Base-by-base conservation (phyloP, 1,140 invertebrate species). In the Lineus longissimus region DNA sequence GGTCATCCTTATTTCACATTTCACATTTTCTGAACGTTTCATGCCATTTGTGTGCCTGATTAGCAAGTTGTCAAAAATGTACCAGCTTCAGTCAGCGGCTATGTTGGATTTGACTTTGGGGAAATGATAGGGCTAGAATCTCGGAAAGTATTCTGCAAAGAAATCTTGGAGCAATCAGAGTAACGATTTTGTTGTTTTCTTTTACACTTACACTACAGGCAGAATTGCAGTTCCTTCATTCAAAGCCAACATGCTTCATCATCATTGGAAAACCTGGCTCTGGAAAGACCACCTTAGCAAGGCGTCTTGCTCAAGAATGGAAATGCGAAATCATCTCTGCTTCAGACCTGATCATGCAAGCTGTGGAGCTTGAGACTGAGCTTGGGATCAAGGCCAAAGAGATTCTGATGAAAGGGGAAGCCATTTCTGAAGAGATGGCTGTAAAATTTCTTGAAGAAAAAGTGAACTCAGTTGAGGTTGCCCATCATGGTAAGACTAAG, bases 221-320 rank as follows among this genome's bases (percentile, higher is more conserved):
- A 64, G 80, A 81, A 61, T 68, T 79, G 13, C 60, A 73, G 30
- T 81, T 79, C 63, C 61, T 82, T 7, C 70, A 73, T 36, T 80
- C 80, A n/a, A 82, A 82, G 63, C 81, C 81, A 65, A 79, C 79
- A 61, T 82, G 81, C 65, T 81, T 82, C 62, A 64, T 82, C 29
- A 64, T 82, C 13, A 60, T 82, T 54, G 80, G 81, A 15, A 82
- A 82, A 71, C 81, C 81, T 43, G 81, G 81, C 4, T 67, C 72
- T 57, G 81, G 81, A 36, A 81, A 78, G 60, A 80, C 79, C 55
- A 70, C 71, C n/a, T 61, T 82, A 43, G 78, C 76, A 7, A 73
- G 73, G 67, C 70, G 75, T 62, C 68, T 82, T 40, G 78, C 81
- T 6, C 55, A 70, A 62, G 77, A 81, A 65, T 81, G 80, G 79